Conservation (phyloP, 2,797 vertebrate species). For the Octomys mimax region DNA sequence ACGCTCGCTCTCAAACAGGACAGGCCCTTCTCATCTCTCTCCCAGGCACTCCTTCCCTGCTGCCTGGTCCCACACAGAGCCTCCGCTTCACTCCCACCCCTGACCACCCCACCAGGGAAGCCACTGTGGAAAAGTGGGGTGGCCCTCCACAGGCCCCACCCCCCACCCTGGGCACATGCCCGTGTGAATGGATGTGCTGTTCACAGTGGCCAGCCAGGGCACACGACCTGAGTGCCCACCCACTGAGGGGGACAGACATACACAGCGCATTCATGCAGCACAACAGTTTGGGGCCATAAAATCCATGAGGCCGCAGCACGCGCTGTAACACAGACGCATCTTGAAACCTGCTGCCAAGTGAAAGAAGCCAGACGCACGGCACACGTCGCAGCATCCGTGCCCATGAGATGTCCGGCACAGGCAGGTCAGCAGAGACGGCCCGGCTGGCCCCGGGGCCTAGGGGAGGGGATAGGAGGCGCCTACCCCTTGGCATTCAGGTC, state of each 20-base stretch:
- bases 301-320: neutral
- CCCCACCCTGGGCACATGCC: neutral
- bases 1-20: no score
- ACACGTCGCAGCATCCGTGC: fast-evolving
- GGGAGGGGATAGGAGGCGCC: fast-evolving
- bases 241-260: neutral
- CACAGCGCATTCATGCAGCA: no score
- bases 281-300: neutral
- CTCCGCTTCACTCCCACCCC: neutral
- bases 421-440: neutral
- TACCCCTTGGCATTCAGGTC: fast-evolving
- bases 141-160: neutral
- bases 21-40: neutral
- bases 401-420: neutral
- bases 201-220: no score
- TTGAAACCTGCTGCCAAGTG: neutral
- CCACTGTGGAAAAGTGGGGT: neutral
- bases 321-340: neutral
- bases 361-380: neutral
- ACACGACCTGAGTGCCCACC: neutral
- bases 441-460: fast-evolving
- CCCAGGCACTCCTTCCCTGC: neutral
- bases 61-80: fast-evolving
- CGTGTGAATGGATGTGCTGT: neutral
- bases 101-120: neutral